Conservation (phyloP, 2,888 invertebrate genomes). For the Drosophila putrida region DNA sequence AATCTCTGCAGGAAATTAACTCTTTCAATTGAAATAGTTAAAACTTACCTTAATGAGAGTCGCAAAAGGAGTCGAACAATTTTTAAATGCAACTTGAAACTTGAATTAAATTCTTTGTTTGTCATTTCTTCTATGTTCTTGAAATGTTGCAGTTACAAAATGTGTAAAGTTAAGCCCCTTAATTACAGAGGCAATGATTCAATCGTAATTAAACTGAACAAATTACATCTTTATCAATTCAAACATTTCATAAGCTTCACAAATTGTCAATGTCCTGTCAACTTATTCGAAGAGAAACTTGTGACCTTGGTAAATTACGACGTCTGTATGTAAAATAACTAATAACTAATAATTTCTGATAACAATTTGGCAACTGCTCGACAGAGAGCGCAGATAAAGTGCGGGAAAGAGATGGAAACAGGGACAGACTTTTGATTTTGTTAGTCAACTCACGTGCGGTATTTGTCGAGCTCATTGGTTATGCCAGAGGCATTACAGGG, state of each 20-base stretch:
- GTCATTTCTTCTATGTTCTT: background rate
- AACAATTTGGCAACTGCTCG: slow-evolving; percentile 49
- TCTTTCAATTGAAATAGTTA: background rate
- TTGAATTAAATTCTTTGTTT: background rate
- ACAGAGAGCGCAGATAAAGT: background rate
- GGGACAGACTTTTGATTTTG: background rate
- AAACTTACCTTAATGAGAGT: background rate
- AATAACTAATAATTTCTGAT: slow-evolving; percentile 66
- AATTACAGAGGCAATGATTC: too few relatives aligned
- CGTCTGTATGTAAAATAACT: slow-evolving; percentile 60
- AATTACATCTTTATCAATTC: background rate
- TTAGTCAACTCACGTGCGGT: slow-evolving; percentile 49
- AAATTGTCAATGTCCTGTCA: slow-evolving; percentile 4
- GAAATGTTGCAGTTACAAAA: too few relatives aligned
- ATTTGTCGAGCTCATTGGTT: slow-evolving; percentile 34
- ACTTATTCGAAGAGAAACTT: background rate
- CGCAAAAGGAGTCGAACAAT: background rate
- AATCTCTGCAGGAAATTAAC: background rate
- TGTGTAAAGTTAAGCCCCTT: too few relatives aligned
- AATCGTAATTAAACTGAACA: too few relatives aligned
- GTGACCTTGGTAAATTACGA: background rate
- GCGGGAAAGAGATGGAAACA: background rate
- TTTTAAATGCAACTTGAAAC: background rate
- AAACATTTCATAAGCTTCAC: background rate
- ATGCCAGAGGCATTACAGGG: slow-evolving; percentile 34